Base-by-base conservation (phyloP, 2,888 invertebrate genomes). In the Nowickia ferox region DNA sequence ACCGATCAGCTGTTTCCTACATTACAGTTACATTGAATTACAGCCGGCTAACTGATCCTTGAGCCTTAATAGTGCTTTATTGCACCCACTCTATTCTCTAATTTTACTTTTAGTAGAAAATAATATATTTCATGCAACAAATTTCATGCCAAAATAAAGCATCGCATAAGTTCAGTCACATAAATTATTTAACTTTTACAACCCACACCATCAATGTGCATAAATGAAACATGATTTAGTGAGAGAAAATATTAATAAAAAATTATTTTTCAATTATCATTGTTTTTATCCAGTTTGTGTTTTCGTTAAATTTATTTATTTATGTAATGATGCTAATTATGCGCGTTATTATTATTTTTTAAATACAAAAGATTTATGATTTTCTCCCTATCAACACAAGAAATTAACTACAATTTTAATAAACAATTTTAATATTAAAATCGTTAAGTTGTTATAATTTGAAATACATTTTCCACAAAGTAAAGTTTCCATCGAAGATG, bases 261-360 rank as follows among this genome's bases (percentile, higher is more conserved):
- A 80, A 80, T 80, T 80, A 72, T 80, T 40, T 80, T 72, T 74
- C 65, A 66, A 80, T 74, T 80, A 80, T 72, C 30, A 57, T 30
- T 30, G 57, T 30, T 69, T 57, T 71, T 42, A 63, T 19, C 11
- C 40, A 4, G 5, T 22, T 53, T 78, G 40, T 22, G 17, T 11
- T 1, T 53, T 63, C 46, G 15, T 6, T 44, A 15, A 53, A 53
- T 22, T 48, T 55, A 51, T 61, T 59, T 59, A 78, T 65, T 65
- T 80, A 42, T 72, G 55, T 80, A 66, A 72, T 66, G 10, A 65
- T 15, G 38, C 19, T 65, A 46, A 65, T 72, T 71, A 46, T 76
- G 57, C 15, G 9, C 15, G 10, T 22, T 22, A 11, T 61, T 78
- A n/a, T 38, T 17, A 38, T 42, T 57, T 40, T 30, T 30, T 30